phyloP scores from a whole-genome alignment of 1,140 invertebrate genomes.

The Zaprionus inermis region DNA sequence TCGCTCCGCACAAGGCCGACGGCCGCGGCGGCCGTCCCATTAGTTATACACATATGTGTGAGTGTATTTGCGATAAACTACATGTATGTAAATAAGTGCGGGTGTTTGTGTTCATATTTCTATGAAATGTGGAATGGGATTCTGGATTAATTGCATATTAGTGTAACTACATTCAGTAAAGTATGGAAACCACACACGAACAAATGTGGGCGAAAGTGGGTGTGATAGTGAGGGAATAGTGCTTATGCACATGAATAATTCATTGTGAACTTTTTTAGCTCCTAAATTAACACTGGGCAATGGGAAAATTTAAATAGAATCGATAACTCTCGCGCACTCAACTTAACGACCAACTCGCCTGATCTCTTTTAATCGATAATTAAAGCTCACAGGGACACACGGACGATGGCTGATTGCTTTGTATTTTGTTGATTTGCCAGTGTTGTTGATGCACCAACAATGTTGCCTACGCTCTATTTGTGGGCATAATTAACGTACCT shows the following conservation, averaged over 20 bases:
- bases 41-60: not conserved
- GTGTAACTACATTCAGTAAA: slow-evolving; percentile 5
- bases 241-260: not conserved
- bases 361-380: slow-evolving; percentile 28
- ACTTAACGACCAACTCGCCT: not conserved
- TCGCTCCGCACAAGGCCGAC: slow-evolving; percentile 23
- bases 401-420: slow-evolving; percentile 34
- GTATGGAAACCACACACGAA: slow-evolving; percentile 6
- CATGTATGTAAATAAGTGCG: not conserved
- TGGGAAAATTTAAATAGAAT: not conserved
- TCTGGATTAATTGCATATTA: slow-evolving; percentile 39
- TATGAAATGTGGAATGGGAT: slow-evolving; percentile 20
- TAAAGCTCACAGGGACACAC: slow-evolving; percentile 16
- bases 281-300: not conserved
- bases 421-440: slow-evolving; percentile 31
- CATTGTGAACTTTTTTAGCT: not conserved
- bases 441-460: slow-evolving; percentile 18
- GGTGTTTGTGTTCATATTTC: not conserved
- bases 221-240: not conserved
- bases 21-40: slow-evolving; percentile 21
- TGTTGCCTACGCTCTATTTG: slow-evolving; percentile 53
- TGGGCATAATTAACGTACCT: slow-evolving; percentile 59
- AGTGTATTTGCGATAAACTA: not conserved
- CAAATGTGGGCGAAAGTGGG: too few relatives aligned
- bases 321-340: slow-evolving; percentile 15